A percentile compares a stretch with the other conserved stretches of the same genome.
phyloP scores from a whole-genome alignment of 64 coral and sea anemone species.

The Montipora foliosa region DNA sequence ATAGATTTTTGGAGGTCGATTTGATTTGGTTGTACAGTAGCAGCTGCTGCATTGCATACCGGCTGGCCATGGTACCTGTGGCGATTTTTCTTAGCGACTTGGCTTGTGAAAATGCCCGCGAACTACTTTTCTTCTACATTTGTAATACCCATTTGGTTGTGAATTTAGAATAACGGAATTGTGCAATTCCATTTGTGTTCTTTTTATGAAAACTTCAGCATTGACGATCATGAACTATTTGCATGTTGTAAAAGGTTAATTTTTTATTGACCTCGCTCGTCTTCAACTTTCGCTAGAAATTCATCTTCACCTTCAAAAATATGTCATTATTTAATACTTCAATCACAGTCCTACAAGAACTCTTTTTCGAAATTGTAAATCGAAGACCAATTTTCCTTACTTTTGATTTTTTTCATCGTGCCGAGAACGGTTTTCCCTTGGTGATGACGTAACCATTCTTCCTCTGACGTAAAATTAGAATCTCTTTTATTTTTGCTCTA shows the following conservation, averaged over 20 bases:
- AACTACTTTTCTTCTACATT: not conserved
- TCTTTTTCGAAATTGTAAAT: not conserved
- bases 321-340: too few relatives aligned
- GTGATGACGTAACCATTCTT: slow-evolving; percentile 2
- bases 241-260: too few relatives aligned
- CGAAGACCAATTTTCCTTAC: not conserved
- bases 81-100: not conserved
- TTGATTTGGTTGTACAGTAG: too few relatives aligned
- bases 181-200: too few relatives aligned
- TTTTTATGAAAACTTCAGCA: not conserved
- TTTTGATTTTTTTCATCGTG: not conserved
- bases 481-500: not conserved
- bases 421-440: too few relatives aligned
- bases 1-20: not conserved
- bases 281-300: too few relatives aligned
- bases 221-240: not conserved
- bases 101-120: not conserved
- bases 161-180: not conserved
- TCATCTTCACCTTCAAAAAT: not conserved
- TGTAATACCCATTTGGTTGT: not conserved
- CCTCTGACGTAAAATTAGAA: not conserved
- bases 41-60: not conserved
- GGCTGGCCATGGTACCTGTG: slow-evolving; percentile 4
- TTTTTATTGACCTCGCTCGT: not conserved
- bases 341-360: too few relatives aligned